Conservation (phyloP, 1,140 invertebrate genomes). For the Lepidurus packardi region DNA sequence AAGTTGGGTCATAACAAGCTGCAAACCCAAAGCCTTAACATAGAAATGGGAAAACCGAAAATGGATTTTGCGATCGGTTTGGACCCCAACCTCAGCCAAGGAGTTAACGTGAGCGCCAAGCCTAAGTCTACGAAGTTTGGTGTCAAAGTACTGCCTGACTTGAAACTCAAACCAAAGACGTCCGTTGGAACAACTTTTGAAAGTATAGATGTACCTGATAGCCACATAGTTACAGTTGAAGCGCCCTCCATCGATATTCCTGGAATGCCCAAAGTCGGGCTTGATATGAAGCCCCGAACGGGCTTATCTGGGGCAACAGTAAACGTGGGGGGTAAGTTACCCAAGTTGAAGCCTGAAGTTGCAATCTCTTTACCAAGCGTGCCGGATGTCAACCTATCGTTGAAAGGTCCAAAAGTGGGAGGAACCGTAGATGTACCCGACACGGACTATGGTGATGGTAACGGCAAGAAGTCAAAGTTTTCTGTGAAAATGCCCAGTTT, state of each 20-base stretch:
- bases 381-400: neutral
- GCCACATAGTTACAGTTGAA: neutral
- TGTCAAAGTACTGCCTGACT: slow-evolving; percentile 31
- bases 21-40: slow-evolving; percentile 7
- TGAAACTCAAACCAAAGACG: slow-evolving; percentile 28
- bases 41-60: slow-evolving; percentile 29
- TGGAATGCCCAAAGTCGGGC: neutral
- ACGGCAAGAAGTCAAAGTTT: slow-evolving; percentile 27
- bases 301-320: neutral
- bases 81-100: neutral
- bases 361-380: neutral
- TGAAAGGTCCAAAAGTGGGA: neutral
- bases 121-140: slow-evolving; percentile 29
- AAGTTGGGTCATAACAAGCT: slow-evolving; percentile 26
- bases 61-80: neutral
- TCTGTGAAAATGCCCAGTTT: slow-evolving; percentile 28
- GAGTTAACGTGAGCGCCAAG: slow-evolving; percentile 1
- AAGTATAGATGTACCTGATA: neutral
- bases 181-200: neutral
- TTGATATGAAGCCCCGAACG: neutral
- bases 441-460: neutral
- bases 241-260: neutral
- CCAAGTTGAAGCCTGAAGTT: too few species aligned
- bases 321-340: neutral
- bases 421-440: neutral